These are phyloP conservation scores for Erythrolamprus reginae DNA, from an alignment of 2,113 vertebrate species.

Conservation along the genomic window DNA sequence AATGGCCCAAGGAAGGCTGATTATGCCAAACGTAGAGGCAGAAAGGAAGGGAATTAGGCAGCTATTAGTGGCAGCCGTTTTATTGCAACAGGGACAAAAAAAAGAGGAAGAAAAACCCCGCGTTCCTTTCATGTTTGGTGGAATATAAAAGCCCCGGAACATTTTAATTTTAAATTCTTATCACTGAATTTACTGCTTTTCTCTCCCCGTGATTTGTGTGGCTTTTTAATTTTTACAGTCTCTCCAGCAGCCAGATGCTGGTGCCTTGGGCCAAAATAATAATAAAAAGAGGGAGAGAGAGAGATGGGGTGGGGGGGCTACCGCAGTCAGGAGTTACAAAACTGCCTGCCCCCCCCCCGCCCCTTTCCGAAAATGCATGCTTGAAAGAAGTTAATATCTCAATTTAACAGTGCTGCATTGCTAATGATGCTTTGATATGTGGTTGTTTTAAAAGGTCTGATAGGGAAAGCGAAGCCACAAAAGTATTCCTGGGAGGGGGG, in stretches of 20 bases:
- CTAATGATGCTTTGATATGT: constrained; percentile 83
- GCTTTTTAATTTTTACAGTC: constrained; percentile 84
- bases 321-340: constrained; percentile 71
- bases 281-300: constrained; percentile 44
- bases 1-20: constrained; percentile 37
- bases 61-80: constrained; percentile 61
- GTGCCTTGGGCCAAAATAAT: constrained; percentile 77
- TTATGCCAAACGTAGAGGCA: constrained; percentile 17
- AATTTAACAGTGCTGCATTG: constrained; percentile 82
- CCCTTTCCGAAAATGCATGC: constrained; percentile 24
- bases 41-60: constrained; percentile 43
- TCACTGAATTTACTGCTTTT: constrained; percentile 78
- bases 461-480: constrained; percentile 76
- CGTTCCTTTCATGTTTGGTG: constrained; percentile 64
- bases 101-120: neutral
- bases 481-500: constrained; percentile 75
- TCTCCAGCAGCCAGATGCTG: constrained; percentile 81
- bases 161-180: constrained; percentile 83
- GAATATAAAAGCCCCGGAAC: constrained; percentile 70
- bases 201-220: constrained; percentile 77
- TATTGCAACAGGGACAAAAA: constrained; percentile 68
- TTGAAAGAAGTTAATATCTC: constrained; percentile 82
- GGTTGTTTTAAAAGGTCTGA: constrained; percentile 83
- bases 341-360: constrained; percentile 19
- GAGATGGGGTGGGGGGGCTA: too few relatives aligned